Evolutionary conservation across 2,888 invertebrate genomes (phyloP).

Genomic region (Eupeodes latifasciatus): DNA sequence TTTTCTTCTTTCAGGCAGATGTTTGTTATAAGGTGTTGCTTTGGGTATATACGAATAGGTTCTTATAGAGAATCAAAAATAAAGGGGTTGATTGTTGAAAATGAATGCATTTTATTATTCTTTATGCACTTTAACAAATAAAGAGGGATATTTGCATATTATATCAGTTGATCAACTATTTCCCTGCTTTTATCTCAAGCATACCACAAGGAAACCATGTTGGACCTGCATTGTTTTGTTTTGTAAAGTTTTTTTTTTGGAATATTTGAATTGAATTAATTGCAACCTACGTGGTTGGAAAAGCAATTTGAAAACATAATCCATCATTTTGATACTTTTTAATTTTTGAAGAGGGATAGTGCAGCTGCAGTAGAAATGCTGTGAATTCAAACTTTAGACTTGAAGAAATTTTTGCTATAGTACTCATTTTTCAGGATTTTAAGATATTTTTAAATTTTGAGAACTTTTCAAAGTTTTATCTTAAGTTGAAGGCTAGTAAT

Average conservation of each 20-base stretch:
- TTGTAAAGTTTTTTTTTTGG: neutral
- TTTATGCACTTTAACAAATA: constrained; percentile 2
- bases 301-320: constrained; percentile 21
- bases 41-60: neutral
- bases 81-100: constrained; percentile 28
- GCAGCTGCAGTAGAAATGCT: constrained; percentile 18
- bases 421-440: no score
- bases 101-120: constrained; percentile 32
- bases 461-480: no score
- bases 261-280: constrained; percentile 15
- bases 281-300: constrained; percentile 26
- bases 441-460: no score
- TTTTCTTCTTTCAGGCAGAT: constrained; percentile 38
- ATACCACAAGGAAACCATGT: constrained; percentile 27
- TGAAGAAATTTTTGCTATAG: neutral
- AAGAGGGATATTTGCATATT: constrained; percentile 33
- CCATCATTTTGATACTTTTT: constrained; percentile 29
- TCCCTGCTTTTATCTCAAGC: neutral
- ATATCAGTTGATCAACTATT: neutral
- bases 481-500: no score
- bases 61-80: neutral
- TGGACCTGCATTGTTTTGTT: constrained; percentile 29
- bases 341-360: neutral
- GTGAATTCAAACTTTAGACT: neutral
- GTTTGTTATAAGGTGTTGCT: constrained; percentile 34